Evolutionary conservation across 2,888 invertebrate species (phyloP), one percentile per base, ranked within the genome.

Genomic region (Diaperis boleti): DNA sequence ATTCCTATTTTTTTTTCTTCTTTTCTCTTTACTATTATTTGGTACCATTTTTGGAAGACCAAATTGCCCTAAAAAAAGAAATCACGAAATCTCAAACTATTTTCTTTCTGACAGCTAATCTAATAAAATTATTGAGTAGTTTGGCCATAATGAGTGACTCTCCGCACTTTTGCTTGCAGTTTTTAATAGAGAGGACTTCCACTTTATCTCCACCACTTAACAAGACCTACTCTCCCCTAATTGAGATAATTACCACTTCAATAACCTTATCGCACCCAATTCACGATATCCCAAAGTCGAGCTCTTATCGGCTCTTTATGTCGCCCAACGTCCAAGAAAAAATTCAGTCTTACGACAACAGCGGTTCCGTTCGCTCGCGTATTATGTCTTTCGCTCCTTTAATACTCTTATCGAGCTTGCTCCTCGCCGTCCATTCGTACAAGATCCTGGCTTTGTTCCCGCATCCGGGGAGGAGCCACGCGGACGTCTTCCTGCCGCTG

Each of bases 401-500:
- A 26, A 17, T 55, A 3, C 11, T 55, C 15, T 18, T 52, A 8
- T 26, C 20, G 31, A 55, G 42, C 17, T 42, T 42, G 5, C 13
- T 55, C 18, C 18, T 55, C 13, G 5, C 10, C 10, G 31, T 41
- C 11, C 11, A 55, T 31, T 55, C 42, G 29, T 60, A 60, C 56
- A 85, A 84, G 57, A 87, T 91, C 64, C 80, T 91, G 22, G 89
- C 85, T 13, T 78, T 89, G 65, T 89, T 89, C 73, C 87, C 87
- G 0, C 88, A 89, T 71, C 82, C 85, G n/a, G 89, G 90, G 1
- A 89, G 86, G 72, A 92, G 91, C 61, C 91, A 91, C 76, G 89
- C 89, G 70, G 82, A 86, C 22, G 86, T 89, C 26, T 89, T 87
- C 72, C 83, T 83, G 69, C 85, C 87, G 0, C 81, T 88, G 56